phyloP scores from a whole-genome alignment of 1,140 invertebrate species.

The Hermetia illucens region DNA sequence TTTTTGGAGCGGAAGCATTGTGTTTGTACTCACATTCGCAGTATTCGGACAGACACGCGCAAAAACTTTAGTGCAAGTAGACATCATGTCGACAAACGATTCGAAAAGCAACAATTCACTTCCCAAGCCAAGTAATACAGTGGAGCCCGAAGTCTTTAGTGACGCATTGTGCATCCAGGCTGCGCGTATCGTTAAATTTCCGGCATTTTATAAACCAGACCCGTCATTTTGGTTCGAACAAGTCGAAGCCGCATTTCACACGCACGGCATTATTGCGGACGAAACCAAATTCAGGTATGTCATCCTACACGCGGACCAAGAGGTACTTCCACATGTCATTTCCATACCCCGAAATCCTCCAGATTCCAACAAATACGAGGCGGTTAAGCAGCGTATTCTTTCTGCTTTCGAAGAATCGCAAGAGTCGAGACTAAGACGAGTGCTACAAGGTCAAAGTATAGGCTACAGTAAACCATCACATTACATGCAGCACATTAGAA shows the following conservation, averaged over 20 bases:
- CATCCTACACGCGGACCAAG: constrained; percentile 3
- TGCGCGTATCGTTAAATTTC: constrained; percentile 1
- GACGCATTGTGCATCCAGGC: too few species aligned
- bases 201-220: constrained; percentile 3
- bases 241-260: constrained; percentile 5
- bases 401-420: constrained; percentile 5
- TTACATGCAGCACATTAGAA: too few species aligned
- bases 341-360: constrained; percentile 5
- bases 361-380: constrained; percentile 1
- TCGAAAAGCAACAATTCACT: too few species aligned
- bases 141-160: too few species aligned
- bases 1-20: too few species aligned
- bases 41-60: too few species aligned
- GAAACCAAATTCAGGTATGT: constrained; percentile 6
- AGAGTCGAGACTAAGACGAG: constrained; percentile 1
- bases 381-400: constrained; percentile 1
- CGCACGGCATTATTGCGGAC: constrained; percentile 2
- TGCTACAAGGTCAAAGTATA: constrained; percentile 5
- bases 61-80: too few species aligned
- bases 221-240: constrained; percentile 8
- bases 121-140: too few species aligned
- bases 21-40: too few species aligned
- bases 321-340: constrained; percentile 4
- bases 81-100: too few species aligned
- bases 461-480: constrained; percentile 4